Evolutionary conservation across 2,888 invertebrate genomes (phyloP).

Genomic region (Nezara viridula): DNA sequence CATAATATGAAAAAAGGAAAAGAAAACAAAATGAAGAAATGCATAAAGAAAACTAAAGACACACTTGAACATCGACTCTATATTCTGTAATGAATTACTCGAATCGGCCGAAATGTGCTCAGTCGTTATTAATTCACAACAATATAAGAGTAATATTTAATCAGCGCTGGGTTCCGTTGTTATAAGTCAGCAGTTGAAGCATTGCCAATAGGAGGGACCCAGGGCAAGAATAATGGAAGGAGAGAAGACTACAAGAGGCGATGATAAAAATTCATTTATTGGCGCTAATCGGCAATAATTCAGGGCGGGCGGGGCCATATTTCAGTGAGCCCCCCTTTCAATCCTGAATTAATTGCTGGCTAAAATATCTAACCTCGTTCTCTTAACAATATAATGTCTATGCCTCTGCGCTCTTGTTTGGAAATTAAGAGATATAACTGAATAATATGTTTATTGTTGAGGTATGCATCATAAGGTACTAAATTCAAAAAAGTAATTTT

Average conservation of each 20-base stretch:
- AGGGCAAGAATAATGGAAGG: background rate
- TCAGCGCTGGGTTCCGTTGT: background rate
- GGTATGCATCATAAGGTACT: background rate
- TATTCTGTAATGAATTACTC: background rate
- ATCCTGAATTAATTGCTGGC: conserved; percentile 10
- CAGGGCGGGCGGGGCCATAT: background rate
- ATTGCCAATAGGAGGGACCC: background rate
- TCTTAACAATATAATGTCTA: background rate
- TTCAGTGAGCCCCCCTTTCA: background rate
- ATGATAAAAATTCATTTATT: conserved; percentile 41
- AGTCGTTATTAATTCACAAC: background rate
- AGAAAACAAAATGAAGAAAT: background rate
- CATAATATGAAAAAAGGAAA: too few relatives aligned
- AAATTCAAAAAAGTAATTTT: too few relatives aligned
- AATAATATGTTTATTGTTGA: background rate
- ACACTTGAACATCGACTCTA: background rate
- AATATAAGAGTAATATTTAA: conserved; percentile 3
- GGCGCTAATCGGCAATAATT: conserved; percentile 38
- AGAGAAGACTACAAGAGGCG: background rate
- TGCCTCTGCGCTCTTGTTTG: background rate
- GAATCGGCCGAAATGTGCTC: background rate
- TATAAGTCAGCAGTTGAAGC: conserved; percentile 6
- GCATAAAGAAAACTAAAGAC: background rate
- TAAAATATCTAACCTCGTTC: conserved; percentile 11
- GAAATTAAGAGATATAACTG: background rate